These are phyloP conservation scores for Loxodonta africana DNA, from an alignment of 2,113 vertebrate genomes.

Conservation along the genomic window DNA sequence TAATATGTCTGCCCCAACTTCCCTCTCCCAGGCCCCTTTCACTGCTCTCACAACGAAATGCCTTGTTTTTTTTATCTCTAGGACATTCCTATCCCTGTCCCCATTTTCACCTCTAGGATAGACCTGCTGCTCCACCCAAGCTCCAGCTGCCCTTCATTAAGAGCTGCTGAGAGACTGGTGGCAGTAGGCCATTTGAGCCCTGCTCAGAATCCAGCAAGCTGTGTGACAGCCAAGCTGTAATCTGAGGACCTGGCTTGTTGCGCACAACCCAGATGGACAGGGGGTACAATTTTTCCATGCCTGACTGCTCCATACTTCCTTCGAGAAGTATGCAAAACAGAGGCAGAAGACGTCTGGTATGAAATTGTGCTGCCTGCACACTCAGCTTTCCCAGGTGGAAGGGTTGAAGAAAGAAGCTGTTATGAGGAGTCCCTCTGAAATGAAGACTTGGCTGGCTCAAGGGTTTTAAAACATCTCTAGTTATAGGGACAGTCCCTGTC, in stretches of 20 bases:
- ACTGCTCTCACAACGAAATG: neutral
- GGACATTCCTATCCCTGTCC: neutral
- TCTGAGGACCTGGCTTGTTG: too few relatives aligned
- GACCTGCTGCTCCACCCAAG: neutral
- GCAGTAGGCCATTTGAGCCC: neutral
- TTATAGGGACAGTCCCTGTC: neutral
- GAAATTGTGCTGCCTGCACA: neutral
- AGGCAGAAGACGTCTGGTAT: neutral
- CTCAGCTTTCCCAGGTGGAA: neutral
- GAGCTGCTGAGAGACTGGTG: neutral
- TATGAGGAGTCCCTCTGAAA: neutral
- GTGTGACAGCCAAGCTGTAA: neutral
- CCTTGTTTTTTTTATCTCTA: neutral
- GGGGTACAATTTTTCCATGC: neutral
- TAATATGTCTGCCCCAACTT: rapidly evolving
- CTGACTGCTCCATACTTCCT: neutral
- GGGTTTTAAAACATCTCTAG: neutral
- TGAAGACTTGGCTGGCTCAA: neutral
- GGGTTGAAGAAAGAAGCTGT: neutral
- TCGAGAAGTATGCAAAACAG: neutral
- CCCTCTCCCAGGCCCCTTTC: neutral
- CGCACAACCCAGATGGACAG: neutral
- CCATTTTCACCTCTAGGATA: neutral
- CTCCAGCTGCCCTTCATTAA: neutral
- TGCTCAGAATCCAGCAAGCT: neutral